Percentiles rank a stretch among this genome's conserved stretches.
Evolutionary conservation across 1,140 invertebrate species (phyloP).

Genomic region (Drosophila lini): DNA sequence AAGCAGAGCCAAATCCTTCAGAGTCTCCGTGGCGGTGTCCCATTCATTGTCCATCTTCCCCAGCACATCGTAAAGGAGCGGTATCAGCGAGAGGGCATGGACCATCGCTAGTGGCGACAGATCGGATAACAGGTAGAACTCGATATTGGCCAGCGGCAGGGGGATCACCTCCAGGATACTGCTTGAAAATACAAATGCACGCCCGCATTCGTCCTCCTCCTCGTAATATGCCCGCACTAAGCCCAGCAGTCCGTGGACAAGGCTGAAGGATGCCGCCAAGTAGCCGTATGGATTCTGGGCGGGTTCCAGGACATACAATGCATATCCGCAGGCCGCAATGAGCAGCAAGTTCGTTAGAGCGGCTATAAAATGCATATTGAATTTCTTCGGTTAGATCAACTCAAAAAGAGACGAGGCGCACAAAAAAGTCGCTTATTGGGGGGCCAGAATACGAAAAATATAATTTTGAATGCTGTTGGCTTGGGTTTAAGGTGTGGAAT

Average conservation of each 20-base stretch:
- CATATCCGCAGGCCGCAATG: constrained; percentile 44
- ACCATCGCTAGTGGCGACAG: constrained; percentile 29
- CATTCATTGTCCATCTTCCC: constrained; percentile 53
- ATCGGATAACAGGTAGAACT: constrained; percentile 47
- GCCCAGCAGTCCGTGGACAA: constrained; percentile 59
- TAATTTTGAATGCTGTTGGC: constrained; percentile 19
- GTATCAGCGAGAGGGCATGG: constrained; percentile 55
- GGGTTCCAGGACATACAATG: constrained; percentile 32
- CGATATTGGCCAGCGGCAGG: constrained; percentile 56
- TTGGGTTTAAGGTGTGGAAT: constrained; percentile 5
- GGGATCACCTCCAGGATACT: constrained; percentile 48
- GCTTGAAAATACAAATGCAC: constrained; percentile 31
- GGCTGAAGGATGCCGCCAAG: constrained; percentile 52
- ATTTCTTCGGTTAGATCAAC: neutral
- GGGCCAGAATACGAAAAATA: neutral
- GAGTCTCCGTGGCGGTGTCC: constrained; percentile 35
- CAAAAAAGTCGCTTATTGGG: neutral
- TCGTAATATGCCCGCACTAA: constrained; percentile 21
- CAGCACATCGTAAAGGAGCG: constrained; percentile 62
- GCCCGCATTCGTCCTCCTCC: constrained; percentile 33
- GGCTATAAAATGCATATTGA: constrained; percentile 19
- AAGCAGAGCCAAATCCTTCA: constrained; percentile 64
- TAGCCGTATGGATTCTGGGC: constrained; percentile 57
- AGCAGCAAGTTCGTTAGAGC: constrained; percentile 35
- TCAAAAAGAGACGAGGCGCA: neutral